Conservation (phyloP, 2,113 vertebrate genomes). For the Neopipo cinnamomea region DNA sequence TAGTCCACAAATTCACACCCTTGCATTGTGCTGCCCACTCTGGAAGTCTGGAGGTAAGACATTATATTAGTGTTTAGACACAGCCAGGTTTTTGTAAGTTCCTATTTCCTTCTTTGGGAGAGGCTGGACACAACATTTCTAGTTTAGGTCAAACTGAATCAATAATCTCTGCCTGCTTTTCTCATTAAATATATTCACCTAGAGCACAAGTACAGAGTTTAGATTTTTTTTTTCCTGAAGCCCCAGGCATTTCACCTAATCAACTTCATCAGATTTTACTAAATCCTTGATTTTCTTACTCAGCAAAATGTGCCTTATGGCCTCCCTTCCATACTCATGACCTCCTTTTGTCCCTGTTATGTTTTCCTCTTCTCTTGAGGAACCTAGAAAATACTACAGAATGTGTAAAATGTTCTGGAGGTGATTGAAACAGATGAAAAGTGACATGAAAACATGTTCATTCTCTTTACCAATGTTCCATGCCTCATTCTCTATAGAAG, state of each 20-base stretch:
- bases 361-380: not conserved
- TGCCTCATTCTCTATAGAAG: not conserved
- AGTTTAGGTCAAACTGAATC: not conserved
- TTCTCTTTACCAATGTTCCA: not conserved
- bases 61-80: not conserved
- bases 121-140: not conserved
- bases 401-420: not conserved
- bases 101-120: not conserved
- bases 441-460: not conserved
- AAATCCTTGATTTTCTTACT: not conserved
- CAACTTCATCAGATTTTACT: not conserved
- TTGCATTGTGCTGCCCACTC: constrained; percentile 81
- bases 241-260: not conserved
- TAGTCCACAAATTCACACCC: constrained; percentile 74
- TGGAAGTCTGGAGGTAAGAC: constrained; percentile 82
- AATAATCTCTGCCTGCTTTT: not conserved
- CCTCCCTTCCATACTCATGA: not conserved
- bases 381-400: not conserved
- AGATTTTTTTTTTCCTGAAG: not conserved
- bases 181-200: not conserved
- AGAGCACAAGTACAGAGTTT: not conserved
- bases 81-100: not conserved
- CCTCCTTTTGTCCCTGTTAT: not conserved
- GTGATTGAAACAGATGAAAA: not conserved
- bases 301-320: not conserved